Conservation (phyloP, 2,888 invertebrate genomes). For the Ceraclea dissimilis region DNA sequence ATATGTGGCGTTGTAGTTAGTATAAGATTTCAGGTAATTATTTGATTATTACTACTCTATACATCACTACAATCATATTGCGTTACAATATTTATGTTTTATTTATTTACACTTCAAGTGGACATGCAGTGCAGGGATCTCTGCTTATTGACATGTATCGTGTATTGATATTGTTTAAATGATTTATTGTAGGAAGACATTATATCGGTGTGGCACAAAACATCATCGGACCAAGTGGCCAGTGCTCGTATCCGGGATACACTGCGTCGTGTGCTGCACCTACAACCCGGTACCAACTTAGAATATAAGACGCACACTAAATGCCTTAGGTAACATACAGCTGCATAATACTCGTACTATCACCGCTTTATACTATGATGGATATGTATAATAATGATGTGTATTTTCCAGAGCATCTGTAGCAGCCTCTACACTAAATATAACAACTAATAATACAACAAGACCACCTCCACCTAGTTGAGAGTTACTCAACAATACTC, state of each 20-base stretch:
- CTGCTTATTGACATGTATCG: too few relatives aligned
- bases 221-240: constrained; percentile 81
- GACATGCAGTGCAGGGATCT: too few relatives aligned
- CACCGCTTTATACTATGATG: too few relatives aligned
- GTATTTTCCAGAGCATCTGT: constrained; percentile 11
- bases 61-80: background rate
- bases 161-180: background rate
- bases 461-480: constrained; percentile 7
- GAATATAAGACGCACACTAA: constrained; percentile 87
- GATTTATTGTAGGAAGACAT: constrained; percentile 71
- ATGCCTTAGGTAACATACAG: constrained; percentile 57
- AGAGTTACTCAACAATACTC: background rate
- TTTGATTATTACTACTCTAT: background rate
- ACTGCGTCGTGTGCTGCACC: constrained; percentile 86
- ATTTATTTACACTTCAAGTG: too few relatives aligned
- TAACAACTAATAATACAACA: background rate
- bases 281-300: constrained; percentile 86
- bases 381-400: too few relatives aligned
- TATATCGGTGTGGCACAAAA: constrained; percentile 95
- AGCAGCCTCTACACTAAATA: background rate
- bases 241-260: constrained; percentile 92
- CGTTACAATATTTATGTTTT: too few relatives aligned
- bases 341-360: too few relatives aligned
- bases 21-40: constrained; percentile 74
- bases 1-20: constrained; percentile 97